A percentile compares a stretch with the other conserved stretches of the same genome.
Conservation (phyloP, 2,888 invertebrate genomes). For the Xestobium rufovillosum region DNA sequence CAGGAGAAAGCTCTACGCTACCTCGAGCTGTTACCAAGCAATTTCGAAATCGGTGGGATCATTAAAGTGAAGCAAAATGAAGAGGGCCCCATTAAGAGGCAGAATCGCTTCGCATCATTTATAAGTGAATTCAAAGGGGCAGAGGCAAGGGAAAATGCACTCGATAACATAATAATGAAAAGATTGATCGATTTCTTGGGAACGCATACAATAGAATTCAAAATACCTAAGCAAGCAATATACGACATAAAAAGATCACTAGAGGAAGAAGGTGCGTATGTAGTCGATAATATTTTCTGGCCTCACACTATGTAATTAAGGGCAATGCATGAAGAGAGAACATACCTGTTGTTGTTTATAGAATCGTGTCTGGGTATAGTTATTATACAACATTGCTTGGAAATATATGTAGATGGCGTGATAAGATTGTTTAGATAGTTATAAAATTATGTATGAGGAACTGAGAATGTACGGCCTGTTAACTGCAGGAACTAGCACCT, state of each 20-base stretch:
- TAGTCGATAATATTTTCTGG: neutral
- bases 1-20: conserved; percentile 66
- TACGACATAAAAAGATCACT: conserved; percentile 65
- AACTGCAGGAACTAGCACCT: too few relatives aligned
- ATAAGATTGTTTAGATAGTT: too few relatives aligned
- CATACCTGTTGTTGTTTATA: too few relatives aligned
- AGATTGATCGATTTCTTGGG: conserved; percentile 68
- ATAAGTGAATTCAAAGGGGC: conserved; percentile 66
- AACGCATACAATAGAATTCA: conserved; percentile 72
- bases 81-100: conserved; percentile 29
- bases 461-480: too few relatives aligned
- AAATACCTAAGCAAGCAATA: conserved; percentile 66
- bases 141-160: conserved; percentile 64
- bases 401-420: too few relatives aligned
- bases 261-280: conserved; percentile 65
- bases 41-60: conserved; percentile 56
- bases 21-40: conserved; percentile 55
- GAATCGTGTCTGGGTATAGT: too few relatives aligned
- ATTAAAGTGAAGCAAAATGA: conserved; percentile 49
- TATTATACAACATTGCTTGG: too few relatives aligned
- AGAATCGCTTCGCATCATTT: conserved; percentile 44
- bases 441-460: too few relatives aligned
- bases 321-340: too few relatives aligned
- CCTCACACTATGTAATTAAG: neutral
- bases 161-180: conserved; percentile 66